phyloP scores from a whole-genome alignment of 2,888 invertebrate species.

The Orchesella flavescens region DNA sequence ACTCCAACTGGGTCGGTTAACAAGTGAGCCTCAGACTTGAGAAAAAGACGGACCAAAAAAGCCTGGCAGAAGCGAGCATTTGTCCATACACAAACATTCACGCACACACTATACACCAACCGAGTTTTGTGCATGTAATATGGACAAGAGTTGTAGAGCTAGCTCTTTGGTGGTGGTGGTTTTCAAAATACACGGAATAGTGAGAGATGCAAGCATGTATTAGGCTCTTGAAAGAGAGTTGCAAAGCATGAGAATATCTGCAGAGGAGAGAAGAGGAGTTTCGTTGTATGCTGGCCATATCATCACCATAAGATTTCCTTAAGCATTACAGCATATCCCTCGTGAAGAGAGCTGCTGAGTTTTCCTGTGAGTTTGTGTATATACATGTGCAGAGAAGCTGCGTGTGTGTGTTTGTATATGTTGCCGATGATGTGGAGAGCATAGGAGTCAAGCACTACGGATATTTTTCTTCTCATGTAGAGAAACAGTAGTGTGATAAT shows the following conservation, averaged over 20 bases:
- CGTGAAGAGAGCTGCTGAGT: conserved; percentile 15
- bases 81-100: conserved; percentile 7
- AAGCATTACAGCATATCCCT: conserved; percentile 37
- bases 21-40: conserved; percentile 57
- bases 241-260: conserved; percentile 12
- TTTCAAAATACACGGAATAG: not conserved
- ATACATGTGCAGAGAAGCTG: conserved; percentile 1
- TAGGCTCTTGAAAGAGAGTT: no score
- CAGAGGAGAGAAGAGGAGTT: conserved; percentile 15
- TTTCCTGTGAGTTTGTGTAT: conserved; percentile 1
- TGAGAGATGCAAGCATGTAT: not conserved
- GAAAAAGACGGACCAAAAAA: conserved; percentile 35
- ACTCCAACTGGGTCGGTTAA: conserved; percentile 71
- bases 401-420: not conserved
- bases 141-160: no score
- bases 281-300: conserved; percentile 41
- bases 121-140: no score
- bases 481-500: no score
- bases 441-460: no score
- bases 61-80: conserved; percentile 7
- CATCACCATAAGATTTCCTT: conserved; percentile 61
- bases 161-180: not conserved
- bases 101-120: not conserved
- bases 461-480: no score
- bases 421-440: no score